Evolutionary conservation across 2,888 invertebrate species (phyloP), one percentile per base, ranked within the genome.

Genomic region (Patella caerulea): DNA sequence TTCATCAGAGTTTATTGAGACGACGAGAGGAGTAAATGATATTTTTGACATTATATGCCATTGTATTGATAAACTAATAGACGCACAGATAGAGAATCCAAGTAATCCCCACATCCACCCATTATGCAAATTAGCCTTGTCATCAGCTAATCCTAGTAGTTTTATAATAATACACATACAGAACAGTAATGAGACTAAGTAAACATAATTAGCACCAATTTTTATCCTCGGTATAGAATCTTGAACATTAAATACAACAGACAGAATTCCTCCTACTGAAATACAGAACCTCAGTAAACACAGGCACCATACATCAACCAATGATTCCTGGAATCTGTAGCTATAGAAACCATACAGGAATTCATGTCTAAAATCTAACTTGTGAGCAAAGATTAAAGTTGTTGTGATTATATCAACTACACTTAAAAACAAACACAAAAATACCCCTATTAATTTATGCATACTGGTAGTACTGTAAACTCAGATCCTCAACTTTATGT

Each of bases 251-350:
- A 76, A 76, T 11, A 85, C 19, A 17, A 85, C 73, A 17, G 85
- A 83, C 4, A 86, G 2, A 4, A 83, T 55, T 24, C 82, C 79
- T 9, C 86, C 87, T 45, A 84, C 15, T 11, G 84, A 73, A 71
- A 87, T 73, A 72, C 81, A 80, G 14, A 74, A 71, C 34, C 88
- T 74, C 11, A 86, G 56, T 34, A 87, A 9, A 19, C 81, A 77
- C 34, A 86, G 76, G 19, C 79, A 73, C 87, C 87, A 88, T 59
- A 88, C 65, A 72, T 89, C 88, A 77, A 87, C 81, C 59, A 85
- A 72, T 2, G 88, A 87, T 3, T 69, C 74, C 4, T 76, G 69
- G 71, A 85, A 81, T 19, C 65, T 70, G 75, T 81, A 86, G 15
- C 74, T 55, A 24, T 81, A 77, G 55, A 84, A 72, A 73, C 78